A percentile compares a stretch with the other conserved stretches of the same genome.
These are phyloP conservation scores for Galendromus occidentalis DNA, from an alignment of 1,140 invertebrate species.

Conservation along the genomic window DNA sequence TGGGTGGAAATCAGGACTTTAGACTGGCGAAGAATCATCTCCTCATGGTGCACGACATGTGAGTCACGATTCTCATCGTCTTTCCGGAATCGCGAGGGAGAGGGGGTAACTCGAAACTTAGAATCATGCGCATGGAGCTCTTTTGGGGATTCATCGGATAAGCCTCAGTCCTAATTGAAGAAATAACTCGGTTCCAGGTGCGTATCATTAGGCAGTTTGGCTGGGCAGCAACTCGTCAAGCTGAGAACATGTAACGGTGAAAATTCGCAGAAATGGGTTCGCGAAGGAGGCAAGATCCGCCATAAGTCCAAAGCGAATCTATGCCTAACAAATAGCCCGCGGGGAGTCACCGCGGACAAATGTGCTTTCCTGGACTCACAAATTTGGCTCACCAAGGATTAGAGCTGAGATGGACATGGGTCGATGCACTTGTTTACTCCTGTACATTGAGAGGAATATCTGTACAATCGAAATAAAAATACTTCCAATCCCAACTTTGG, in stretches of 20 bases:
- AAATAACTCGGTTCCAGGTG: constrained; percentile 5
- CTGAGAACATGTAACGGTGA: not conserved
- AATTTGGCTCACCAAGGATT: constrained; percentile 5
- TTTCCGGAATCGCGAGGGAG: no score
- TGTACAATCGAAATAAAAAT: no score
- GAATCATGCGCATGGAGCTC: no score
- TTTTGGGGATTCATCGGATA: no score
- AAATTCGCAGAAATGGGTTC: not conserved
- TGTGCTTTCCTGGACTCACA: not conserved
- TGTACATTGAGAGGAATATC: no score
- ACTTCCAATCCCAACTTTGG: no score
- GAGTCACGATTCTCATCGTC: not conserved
- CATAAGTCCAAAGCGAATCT: not conserved
- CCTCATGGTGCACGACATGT: not conserved
- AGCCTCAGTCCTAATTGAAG: no score
- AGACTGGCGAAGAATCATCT: not conserved
- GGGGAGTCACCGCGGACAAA: not conserved
- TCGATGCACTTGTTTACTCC: not conserved
- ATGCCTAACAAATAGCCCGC: not conserved
- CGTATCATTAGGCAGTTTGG: not conserved
- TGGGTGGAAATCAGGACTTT: constrained; percentile 70
- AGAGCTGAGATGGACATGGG: not conserved
- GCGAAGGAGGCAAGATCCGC: not conserved
- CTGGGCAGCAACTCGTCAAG: not conserved
- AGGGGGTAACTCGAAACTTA: no score